Percentiles rank a stretch among this genome's conserved stretches.
These are phyloP conservation scores for Drosophila melanocephala DNA, from an alignment of 2,888 invertebrate species.

Conservation along the genomic window DNA sequence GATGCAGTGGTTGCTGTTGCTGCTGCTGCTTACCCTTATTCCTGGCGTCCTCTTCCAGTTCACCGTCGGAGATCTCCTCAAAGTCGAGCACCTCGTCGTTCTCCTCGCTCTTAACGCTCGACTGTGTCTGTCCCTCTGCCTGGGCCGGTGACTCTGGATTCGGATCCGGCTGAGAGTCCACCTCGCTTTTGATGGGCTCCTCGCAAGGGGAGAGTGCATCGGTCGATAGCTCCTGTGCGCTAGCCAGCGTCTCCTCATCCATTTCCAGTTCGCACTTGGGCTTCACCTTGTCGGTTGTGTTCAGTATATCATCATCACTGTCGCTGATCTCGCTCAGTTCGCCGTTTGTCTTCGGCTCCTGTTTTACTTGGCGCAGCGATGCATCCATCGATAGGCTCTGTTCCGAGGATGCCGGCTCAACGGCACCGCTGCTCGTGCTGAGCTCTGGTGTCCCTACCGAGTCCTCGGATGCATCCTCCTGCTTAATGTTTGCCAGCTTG, in stretches of 20 bases:
- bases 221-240: constrained; percentile 42
- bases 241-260: constrained; percentile 35
- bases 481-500: constrained; percentile 63
- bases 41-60: constrained; percentile 94
- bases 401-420: constrained; percentile 26
- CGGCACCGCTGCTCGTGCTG: constrained; percentile 4
- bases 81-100: constrained; percentile 89
- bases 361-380: constrained; percentile 44
- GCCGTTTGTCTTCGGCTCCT: constrained; percentile 76
- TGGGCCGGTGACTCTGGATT: constrained; percentile 42
- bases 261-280: constrained; percentile 64
- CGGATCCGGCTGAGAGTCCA: constrained; percentile 1
- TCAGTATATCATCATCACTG: constrained; percentile 94
- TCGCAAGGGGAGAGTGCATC: constrained; percentile 43
- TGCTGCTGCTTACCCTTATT: constrained; percentile 85
- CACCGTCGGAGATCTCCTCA: constrained; percentile 96
- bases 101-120: constrained; percentile 66
- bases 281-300: constrained; percentile 88
- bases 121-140: constrained; percentile 40
- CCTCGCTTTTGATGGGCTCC: constrained; percentile 40
- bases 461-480: constrained; percentile 63
- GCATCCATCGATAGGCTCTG: constrained; percentile 6
- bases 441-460: constrained; percentile 51
- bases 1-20: neutral
- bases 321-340: constrained; percentile 95